These are phyloP conservation scores for Plectus sambesii DNA, from an alignment of 1,140 invertebrate genomes.

Conservation along the genomic window DNA sequence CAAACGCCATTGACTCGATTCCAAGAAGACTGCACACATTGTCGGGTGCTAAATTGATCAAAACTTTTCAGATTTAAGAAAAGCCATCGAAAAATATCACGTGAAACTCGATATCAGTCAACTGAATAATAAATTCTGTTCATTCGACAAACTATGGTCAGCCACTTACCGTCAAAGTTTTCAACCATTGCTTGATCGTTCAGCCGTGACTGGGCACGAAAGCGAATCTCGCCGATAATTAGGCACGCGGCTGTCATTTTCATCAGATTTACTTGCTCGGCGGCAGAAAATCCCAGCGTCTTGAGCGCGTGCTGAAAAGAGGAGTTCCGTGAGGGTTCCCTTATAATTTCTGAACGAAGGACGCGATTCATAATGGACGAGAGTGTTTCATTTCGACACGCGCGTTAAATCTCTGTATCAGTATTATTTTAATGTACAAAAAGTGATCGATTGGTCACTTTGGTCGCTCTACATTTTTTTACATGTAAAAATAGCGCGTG, in stretches of 20 bases:
- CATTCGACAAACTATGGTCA: background rate
- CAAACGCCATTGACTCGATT: slow-evolving; percentile 52
- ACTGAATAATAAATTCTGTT: slow-evolving; percentile 1
- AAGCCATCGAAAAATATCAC: no score
- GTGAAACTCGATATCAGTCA: no score
- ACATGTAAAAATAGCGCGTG: no score
- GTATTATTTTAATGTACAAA: no score
- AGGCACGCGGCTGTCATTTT: slow-evolving; percentile 89
- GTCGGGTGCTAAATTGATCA: slow-evolving; percentile 34
- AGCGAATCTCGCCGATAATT: slow-evolving; percentile 80
- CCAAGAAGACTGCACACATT: slow-evolving; percentile 50
- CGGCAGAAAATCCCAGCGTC: slow-evolving; percentile 83
- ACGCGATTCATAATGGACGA: no score
- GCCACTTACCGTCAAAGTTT: slow-evolving; percentile 58
- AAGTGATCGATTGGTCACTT: no score
- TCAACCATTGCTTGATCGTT: slow-evolving; percentile 98
- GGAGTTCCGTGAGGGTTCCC: no score
- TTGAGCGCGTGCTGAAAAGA: slow-evolving; percentile 80
- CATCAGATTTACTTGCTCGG: slow-evolving; percentile 89
- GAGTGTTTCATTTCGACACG: no score
- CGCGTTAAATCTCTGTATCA: no score
- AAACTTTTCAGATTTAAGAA: no score
- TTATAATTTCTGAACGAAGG: no score
- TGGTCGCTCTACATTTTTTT: background rate
- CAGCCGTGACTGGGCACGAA: slow-evolving; percentile 97